phyloP scores from a whole-genome alignment of 2,113 vertebrate species.

The Ictidomys tridecemlineatus region DNA sequence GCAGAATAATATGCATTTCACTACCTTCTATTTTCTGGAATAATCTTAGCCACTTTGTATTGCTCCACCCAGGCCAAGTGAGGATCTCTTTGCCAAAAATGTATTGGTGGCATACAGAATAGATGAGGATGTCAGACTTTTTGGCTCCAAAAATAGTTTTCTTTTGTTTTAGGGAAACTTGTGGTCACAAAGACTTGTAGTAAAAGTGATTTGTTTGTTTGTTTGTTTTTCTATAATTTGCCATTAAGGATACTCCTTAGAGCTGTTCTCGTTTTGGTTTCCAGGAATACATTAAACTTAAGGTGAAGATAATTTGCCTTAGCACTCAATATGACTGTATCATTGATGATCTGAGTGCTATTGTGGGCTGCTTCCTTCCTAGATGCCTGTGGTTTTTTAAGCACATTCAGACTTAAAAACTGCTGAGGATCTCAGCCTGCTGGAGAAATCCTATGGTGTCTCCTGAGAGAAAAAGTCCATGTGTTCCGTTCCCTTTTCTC shows the following conservation, averaged over 20 bases:
- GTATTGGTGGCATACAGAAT: background rate
- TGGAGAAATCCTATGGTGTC: background rate
- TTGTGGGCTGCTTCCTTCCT: constrained; percentile 5
- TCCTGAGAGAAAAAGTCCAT: background rate
- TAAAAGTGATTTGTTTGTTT: background rate
- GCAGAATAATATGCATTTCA: background rate
- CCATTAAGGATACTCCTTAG: background rate
- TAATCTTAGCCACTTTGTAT: background rate
- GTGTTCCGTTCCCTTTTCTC: background rate
- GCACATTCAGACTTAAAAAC: background rate
- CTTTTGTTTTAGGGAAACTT: background rate
- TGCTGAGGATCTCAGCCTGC: background rate
- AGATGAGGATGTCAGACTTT: background rate
- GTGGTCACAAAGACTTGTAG: background rate
- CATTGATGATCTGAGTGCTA: background rate
- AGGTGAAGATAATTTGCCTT: constrained; percentile 37
- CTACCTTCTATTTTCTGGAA: background rate
- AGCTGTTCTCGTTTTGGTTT: constrained; percentile 32
- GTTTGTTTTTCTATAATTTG: background rate
- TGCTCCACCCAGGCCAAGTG: background rate
- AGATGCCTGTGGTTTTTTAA: constrained; percentile 13
- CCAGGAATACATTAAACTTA: constrained; percentile 62
- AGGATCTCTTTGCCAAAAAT: background rate
- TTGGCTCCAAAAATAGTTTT: background rate
- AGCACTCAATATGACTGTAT: background rate